phyloP scores from a whole-genome alignment of 2,797 vertebrate species.

The Siniperca undulata region DNA sequence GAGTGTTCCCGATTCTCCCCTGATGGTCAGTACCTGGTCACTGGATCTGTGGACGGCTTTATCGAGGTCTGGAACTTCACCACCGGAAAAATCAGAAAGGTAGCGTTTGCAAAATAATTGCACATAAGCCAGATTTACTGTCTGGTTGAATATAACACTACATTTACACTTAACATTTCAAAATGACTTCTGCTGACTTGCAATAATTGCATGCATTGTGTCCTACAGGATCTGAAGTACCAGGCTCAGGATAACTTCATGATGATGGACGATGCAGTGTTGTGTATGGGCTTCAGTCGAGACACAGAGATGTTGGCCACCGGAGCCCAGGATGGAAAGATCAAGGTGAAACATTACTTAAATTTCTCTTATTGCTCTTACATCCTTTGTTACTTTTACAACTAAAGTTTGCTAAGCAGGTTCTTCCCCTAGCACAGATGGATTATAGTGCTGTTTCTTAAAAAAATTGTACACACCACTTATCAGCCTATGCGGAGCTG shows the following conservation, averaged over 20 bases:
- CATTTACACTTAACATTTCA: neutral
- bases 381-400: neutral
- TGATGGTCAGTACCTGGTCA: conserved; percentile 97
- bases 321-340: conserved; percentile 97
- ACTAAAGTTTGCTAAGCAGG: no score
- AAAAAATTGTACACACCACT: neutral
- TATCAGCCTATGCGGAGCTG: neutral
- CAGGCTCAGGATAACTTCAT: conserved; percentile 99
- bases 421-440: neutral
- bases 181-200: no score
- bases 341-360: conserved; percentile 86
- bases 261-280: conserved; percentile 99
- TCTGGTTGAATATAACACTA: accelerated
- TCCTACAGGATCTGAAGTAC: conserved; percentile 96
- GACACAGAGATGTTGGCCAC: conserved; percentile 98
- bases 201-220: neutral
- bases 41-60: conserved; percentile 97
- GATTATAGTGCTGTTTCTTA: neutral
- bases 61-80: conserved; percentile 99
- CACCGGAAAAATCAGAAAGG: conserved; percentile 98
- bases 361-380: neutral
- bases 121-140: neutral
- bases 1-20: conserved; percentile 98
- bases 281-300: conserved; percentile 98
- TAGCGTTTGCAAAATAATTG: conserved; percentile 46